phyloP scores from a whole-genome alignment of 2,797 vertebrate species.

The Salarias fasciatus region DNA sequence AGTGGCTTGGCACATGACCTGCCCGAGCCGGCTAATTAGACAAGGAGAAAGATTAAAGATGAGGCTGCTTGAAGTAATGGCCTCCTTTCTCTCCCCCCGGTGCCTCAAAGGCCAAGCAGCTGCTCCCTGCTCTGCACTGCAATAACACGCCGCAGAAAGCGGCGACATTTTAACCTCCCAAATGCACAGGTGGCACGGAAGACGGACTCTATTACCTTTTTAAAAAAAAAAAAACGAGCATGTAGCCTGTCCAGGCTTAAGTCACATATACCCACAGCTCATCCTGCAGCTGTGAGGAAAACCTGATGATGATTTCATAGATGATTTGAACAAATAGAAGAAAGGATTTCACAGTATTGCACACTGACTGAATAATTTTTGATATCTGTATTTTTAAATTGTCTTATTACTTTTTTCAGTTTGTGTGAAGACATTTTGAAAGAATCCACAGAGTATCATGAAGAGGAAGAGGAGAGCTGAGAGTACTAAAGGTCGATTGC shows the following conservation, averaged over 20 bases:
- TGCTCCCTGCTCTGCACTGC: constrained; percentile 26
- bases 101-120: constrained; percentile 34
- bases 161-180: constrained; percentile 38
- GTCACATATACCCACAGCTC: too few species aligned
- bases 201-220: constrained; percentile 1
- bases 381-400: too few species aligned
- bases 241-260: constrained; percentile 5
- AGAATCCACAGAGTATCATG: too few species aligned
- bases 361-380: too few species aligned
- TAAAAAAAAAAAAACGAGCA: constrained; percentile 3
- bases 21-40: constrained; percentile 61
- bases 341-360: too few species aligned
- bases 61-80: constrained; percentile 42
- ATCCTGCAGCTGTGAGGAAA: too few species aligned
- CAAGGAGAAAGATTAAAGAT: constrained; percentile 50
- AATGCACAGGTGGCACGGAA: constrained; percentile 29
- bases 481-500: too few species aligned
- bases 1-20: constrained; percentile 61
- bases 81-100: neutral
- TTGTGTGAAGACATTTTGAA: too few species aligned
- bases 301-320: too few species aligned
- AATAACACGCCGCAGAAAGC: constrained; percentile 54
- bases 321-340: too few species aligned
- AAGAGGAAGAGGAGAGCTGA: too few species aligned
- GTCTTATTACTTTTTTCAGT: too few species aligned